Evolutionary conservation across 2,888 invertebrate genomes (phyloP).

Genomic region (Leucozona laternaria): DNA sequence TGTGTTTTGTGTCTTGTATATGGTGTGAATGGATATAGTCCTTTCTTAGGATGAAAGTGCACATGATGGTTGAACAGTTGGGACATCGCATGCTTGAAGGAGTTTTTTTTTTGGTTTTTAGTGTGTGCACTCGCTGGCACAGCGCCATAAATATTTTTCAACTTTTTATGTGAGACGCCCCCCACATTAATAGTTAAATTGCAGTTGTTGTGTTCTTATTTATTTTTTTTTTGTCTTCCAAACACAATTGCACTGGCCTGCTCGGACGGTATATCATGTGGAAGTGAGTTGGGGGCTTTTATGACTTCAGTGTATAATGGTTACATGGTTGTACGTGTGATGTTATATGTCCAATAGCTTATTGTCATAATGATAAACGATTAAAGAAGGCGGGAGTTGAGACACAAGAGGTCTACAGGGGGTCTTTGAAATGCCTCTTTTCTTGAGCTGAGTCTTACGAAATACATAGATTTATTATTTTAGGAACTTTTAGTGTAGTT

Average conservation of each 20-base stretch:
- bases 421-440: neutral
- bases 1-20: neutral
- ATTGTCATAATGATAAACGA: conserved; percentile 72
- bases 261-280: conserved; percentile 47
- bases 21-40: conserved; percentile 63
- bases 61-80: conserved; percentile 25
- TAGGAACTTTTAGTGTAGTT: too few relatives aligned
- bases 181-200: conserved; percentile 66
- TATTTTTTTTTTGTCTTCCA: neutral
- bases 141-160: conserved; percentile 60
- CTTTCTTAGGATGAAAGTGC: conserved; percentile 50
- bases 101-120: conserved; percentile 29
- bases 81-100: conserved; percentile 23
- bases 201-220: conserved; percentile 34
- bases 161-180: conserved; percentile 60
- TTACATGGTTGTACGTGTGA: conserved; percentile 58
- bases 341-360: conserved; percentile 57
- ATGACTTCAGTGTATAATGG: conserved; percentile 47
- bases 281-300: conserved; percentile 52
- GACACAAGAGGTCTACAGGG: conserved; percentile 5
- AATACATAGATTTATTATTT: too few relatives aligned
- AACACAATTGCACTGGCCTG: conserved; percentile 1
- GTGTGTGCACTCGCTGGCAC: conserved; percentile 43
- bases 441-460: neutral
- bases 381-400: conserved; percentile 38